Evolutionary conservation across 2,113 vertebrate genomes (phyloP).

Genomic region (Scopus umbretta): DNA sequence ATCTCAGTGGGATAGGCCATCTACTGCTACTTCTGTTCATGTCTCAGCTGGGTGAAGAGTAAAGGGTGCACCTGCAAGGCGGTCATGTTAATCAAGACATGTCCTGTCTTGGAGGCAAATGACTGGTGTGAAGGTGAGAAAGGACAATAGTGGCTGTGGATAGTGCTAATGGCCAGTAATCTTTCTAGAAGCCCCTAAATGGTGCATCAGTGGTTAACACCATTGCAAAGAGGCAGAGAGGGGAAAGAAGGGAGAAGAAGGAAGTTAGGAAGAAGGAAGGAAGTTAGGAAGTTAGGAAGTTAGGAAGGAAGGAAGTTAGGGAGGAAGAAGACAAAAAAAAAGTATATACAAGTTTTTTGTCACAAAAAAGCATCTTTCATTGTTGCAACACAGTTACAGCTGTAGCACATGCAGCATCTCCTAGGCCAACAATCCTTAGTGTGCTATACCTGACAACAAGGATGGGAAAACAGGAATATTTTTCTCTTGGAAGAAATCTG

Average conservation of each 20-base stretch:
- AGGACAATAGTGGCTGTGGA: neutral
- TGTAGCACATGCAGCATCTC: neutral
- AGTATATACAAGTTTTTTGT: neutral
- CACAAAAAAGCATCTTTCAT: neutral
- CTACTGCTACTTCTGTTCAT: neutral
- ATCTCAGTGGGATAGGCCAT: neutral
- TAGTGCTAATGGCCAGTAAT: neutral
- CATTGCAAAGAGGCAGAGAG: neutral
- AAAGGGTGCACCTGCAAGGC: neutral
- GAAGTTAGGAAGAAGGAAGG: neutral
- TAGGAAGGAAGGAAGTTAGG: too few species aligned
- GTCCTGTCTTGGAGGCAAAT: neutral
- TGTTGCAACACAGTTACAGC: neutral
- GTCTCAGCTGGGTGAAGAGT: neutral
- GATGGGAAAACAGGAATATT: neutral
- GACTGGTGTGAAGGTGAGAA: neutral
- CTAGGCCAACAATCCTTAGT: neutral
- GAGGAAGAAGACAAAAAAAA: neutral
- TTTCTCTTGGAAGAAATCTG: neutral
- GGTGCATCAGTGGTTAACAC: neutral
- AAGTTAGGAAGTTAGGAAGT: neutral
- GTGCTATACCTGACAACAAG: neutral
- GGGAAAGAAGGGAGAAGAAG: too few species aligned
- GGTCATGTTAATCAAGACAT: neutral
- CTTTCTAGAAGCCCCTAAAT: neutral